Base-by-base conservation (phyloP, 2,888 invertebrate genomes). In the Synergus japonicus region DNA sequence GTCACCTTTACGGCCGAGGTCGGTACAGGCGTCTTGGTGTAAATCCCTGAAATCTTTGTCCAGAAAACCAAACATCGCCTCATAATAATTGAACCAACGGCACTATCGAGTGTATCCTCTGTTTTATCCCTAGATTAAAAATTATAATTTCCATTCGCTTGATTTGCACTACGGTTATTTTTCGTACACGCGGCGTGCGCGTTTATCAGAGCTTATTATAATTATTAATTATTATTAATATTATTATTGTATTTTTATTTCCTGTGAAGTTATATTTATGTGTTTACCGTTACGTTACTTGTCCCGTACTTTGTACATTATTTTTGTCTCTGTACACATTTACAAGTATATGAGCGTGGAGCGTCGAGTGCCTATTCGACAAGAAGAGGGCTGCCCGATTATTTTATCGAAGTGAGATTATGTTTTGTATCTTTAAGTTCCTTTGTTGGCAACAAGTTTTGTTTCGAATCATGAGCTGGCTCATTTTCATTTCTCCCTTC, bases 1-100 rank as follows among this genome's bases (percentile, higher is more conserved):
- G 96, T 97, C 91, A 96, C 97, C 77, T 97, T 97, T 93, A 97
- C 95, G 91, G 96, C 96, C 92, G 97, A 97, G 97, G 97, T 97
- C 95, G 97, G 97, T 96, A 96, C 95, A 88, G 97, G 97, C 83
- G 96, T 97, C 88, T 95, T 97, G 89, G 97, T 97, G 87, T 97
- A 93, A 93, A 78, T 73, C 37, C 54, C 41, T 37, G n/a, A 37
- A 73, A 73, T 49, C 44, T 49, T 64, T 67, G 65, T 46, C 49
- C 65, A 46, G 63, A n/a, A 73, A 77, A 66, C 65, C 18, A 44
- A 54, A 4, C 15, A 66, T 76, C 58, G 41, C 46, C 64, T 60
- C 46, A 78, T 18, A 54, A 37, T 54, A 76, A 29, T 54, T 46
- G 63, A 66, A 67, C 43, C 76, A 65, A 66, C 29, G 18, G 49